Evolutionary conservation across 2,113 vertebrate genomes (phyloP), one percentile per base, ranked within the genome.

Genomic region (Poeciliopsis retropinna): DNA sequence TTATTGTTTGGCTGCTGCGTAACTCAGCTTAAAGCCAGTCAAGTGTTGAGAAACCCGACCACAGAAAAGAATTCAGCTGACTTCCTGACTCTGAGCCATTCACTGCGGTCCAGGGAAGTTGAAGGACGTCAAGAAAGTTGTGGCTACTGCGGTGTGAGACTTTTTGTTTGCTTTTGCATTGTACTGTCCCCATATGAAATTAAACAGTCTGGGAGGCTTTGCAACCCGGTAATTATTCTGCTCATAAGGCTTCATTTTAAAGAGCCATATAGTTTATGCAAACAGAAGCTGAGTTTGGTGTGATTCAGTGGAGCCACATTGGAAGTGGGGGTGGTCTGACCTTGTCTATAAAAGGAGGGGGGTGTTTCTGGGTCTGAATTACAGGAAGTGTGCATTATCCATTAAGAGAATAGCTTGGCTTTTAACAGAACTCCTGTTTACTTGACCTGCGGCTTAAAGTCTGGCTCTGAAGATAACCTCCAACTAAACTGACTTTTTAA

Each of bases 131-230:
- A 80, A 70, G 66, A 72, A 68, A 73, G 29, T 25, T 28, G 78
- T 22, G 73, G 76, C 70, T 5, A 64, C 76, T 60, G 73, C 17
- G 64, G 79, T 28, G 79, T 83, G 76, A 67, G 37, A 64, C 68
- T 34, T 78, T 87, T 85, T 80, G 76, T 84, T 78, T 81, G 69
- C 86, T 85, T 84, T 76, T 28, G 29, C 28, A 60, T 78, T 54
- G 27, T 41, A 22, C 54, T 27, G 60, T 64, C 79, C 67, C 39
- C 68, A 80, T 29, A 30, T 80, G 76, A 29, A 82, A 22, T 75
- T 15, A 62, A 75, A 64, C 66, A 3, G 75, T 69, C 80, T 65
- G 75, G 22, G 44, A 51, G 39, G 8, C 25, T 31, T 25, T 27
- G 63, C 31, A 74, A 19, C 69, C 51, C 10, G 17, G 10, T 41